Base-by-base conservation (phyloP, 2,888 invertebrate genomes). In the Athalia rosae region DNA sequence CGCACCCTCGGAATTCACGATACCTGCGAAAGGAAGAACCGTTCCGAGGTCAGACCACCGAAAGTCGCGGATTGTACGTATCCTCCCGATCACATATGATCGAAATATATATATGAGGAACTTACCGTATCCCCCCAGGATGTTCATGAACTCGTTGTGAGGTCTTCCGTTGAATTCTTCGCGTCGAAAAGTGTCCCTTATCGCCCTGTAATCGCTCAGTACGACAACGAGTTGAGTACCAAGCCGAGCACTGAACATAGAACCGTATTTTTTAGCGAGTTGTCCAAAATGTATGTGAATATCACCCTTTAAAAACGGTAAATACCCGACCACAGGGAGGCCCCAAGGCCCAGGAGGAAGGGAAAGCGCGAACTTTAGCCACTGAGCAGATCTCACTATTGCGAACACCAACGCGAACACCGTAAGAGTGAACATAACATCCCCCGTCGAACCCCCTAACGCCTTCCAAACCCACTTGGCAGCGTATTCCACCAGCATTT, bases 281-380 rank as follows among this genome's bases (percentile, higher is more conserved):
- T 95, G 93, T 86, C 94, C 92, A 90, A 95, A 96, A 77, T 94
- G 94, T 76, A 96, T 92, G 90, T 97, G 97, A 81, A 92, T 91
- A 84, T 92, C 93, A 59, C 93, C 93, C 83, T 94, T 95, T 85
- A 98, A 92, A 90, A 95, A 96, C 3, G 95, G 95, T 81, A 97
- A 91, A 87, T 95, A 96, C 79, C 98, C 97, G 77, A 97, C 92
- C 76, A 97, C 91, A 28, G 97, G 97, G 4, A 96, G 91, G 3
- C 97, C 96, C 95, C 95, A 95, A 3, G 97, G 97, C 3, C 97
- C 97, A 0, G 97, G 97, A 0, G 97, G 97, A 82, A 97, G 90
- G 81, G 92, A 90, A 83, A 81, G 87, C 80, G 86, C 88, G 86
- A 82, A 87, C 76, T 77, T 88, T 61, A 84, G 87, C 88, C 83